These are phyloP conservation scores for Urechis unicinctus DNA, from an alignment of 2,888 invertebrate species.

Conservation along the genomic window DNA sequence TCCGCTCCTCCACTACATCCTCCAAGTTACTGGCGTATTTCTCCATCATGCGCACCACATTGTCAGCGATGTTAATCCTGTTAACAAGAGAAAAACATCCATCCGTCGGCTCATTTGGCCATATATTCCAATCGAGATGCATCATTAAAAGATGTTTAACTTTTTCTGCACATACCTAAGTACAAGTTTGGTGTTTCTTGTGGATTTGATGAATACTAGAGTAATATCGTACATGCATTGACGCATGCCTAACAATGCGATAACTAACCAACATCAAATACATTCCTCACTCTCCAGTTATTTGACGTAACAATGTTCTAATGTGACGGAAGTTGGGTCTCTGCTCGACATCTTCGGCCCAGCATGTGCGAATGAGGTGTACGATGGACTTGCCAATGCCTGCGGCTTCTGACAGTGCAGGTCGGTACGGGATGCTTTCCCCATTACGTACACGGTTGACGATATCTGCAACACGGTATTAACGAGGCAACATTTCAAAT, in stretches of 20 bases:
- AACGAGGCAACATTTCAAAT: too few species aligned
- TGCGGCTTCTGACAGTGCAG: conserved; percentile 6
- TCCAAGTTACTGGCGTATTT: conserved; percentile 41
- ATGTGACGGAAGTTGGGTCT: conserved; percentile 28
- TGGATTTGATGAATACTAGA: too few species aligned
- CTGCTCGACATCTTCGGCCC: conserved; percentile 25
- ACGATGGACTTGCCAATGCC: conserved; percentile 7
- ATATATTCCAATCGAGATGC: too few species aligned
- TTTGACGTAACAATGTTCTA: conserved; percentile 21
- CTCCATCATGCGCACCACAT: conserved; percentile 23
- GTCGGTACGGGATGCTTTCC: conserved; percentile 22
- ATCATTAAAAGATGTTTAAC: too few species aligned
- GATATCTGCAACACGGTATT: conserved; percentile 13
- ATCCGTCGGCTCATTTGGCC: too few species aligned
- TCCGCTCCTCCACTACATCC: conserved; percentile 37
- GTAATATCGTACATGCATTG: too few species aligned
- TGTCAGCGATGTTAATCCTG: neutral
- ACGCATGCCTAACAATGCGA: too few species aligned
- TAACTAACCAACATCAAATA: too few species aligned
- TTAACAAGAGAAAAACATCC: too few species aligned
- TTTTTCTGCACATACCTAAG: too few species aligned
- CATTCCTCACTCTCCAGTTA: conserved; percentile 33
- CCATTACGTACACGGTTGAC: conserved; percentile 23
- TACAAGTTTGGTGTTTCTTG: too few species aligned
- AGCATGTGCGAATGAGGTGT: conserved; percentile 19